Evolutionary conservation across 2,113 vertebrate genomes (phyloP).

Genomic region (Pollimyrus isidori): DNA sequence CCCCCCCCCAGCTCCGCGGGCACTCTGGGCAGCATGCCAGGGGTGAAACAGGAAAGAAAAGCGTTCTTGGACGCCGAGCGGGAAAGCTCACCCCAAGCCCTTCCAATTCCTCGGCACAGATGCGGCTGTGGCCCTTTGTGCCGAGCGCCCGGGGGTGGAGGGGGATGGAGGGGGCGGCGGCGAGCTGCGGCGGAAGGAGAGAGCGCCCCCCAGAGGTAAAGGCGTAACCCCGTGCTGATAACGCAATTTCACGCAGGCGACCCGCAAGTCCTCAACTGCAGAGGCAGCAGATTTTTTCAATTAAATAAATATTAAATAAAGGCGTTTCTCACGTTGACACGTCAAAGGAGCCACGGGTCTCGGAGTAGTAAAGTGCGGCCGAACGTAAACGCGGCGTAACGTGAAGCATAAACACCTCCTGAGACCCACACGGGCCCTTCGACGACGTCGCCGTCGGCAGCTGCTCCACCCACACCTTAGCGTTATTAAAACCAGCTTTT

Average conservation of each 20-base stretch:
- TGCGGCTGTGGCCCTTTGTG: slow-evolving; percentile 56
- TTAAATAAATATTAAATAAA: background rate
- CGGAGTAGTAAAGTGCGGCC: background rate
- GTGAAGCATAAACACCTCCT: background rate
- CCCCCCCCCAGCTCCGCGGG: slow-evolving; percentile 48
- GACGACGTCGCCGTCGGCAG: background rate
- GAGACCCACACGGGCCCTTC: no score
- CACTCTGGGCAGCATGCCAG: slow-evolving; percentile 63
- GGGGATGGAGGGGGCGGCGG: slow-evolving; percentile 32
- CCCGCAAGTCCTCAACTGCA: background rate
- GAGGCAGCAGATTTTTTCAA: background rate
- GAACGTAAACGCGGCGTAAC: background rate
- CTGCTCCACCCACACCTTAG: background rate
- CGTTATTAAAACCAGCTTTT: background rate
- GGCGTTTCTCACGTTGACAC: background rate
- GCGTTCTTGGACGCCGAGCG: slow-evolving; percentile 67
- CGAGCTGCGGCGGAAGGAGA: background rate
- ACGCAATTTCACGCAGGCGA: background rate
- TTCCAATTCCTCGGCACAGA: slow-evolving; percentile 67
- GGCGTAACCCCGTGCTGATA: background rate
- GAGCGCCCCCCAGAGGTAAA: background rate
- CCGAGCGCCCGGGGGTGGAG: slow-evolving; percentile 17
- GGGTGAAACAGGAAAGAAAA: slow-evolving; percentile 73
- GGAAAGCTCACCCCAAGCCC: slow-evolving; percentile 60
- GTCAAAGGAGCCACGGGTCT: background rate